Percentiles rank a stretch among this genome's conserved stretches.
phyloP scores from a whole-genome alignment of 2,797 vertebrate species.

The Anabas testudineus region DNA sequence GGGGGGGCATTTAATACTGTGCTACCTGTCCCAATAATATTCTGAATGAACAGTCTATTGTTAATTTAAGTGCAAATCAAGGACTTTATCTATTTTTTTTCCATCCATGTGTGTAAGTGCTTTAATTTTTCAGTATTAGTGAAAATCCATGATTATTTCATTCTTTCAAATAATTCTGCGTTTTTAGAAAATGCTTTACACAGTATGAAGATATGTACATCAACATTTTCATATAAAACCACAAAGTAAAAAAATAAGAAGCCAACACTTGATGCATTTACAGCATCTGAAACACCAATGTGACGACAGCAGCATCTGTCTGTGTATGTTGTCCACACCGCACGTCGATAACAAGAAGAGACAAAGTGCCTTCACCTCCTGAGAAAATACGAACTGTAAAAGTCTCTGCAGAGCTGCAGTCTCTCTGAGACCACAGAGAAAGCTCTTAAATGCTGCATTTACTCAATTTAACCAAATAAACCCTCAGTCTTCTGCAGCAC shows the following conservation, averaged over 20 bases:
- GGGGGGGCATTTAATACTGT: not conserved
- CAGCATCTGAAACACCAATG: not conserved
- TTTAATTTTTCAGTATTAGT: not conserved
- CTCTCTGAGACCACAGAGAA: slow-evolving; percentile 9
- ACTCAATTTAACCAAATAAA: slow-evolving; percentile 22
- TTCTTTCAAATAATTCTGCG: not conserved
- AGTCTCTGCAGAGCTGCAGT: slow-evolving; percentile 15
- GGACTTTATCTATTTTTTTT: not conserved
- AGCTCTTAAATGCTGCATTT: slow-evolving; percentile 34
- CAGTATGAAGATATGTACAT: not conserved
- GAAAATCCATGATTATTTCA: not conserved
- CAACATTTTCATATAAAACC: not conserved
- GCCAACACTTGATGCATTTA: too few relatives aligned
- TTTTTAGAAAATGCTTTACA: not conserved
- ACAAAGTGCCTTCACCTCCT: slow-evolving; percentile 12
- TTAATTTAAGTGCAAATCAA: not conserved
- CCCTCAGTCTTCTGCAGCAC: not conserved
- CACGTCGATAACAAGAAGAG: slow-evolving; percentile 9
- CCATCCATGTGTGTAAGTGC: not conserved
- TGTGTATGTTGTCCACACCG: not conserved
- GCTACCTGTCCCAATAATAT: not conserved
- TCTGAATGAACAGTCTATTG: not conserved
- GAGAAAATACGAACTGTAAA: slow-evolving; percentile 9
- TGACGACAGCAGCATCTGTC: slow-evolving; percentile 8
- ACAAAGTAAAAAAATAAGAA: not conserved